Conservation (phyloP, 2,797 vertebrate species). For the Halcyon badia region DNA sequence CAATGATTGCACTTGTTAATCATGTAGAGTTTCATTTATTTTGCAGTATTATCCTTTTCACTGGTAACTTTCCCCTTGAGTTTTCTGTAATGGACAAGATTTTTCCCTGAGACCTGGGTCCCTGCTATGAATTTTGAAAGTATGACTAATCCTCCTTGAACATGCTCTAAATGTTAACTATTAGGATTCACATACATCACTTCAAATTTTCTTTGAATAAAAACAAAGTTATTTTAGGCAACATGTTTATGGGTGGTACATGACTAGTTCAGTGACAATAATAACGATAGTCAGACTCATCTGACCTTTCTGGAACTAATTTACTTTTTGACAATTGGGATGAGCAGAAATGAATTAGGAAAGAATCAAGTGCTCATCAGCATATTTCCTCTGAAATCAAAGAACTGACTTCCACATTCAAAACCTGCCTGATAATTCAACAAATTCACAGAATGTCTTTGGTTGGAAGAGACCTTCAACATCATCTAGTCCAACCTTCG, state of each 20-base stretch:
- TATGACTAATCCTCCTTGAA: neutral
- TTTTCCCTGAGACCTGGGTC: neutral
- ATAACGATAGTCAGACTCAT: constrained; percentile 54
- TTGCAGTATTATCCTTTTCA: neutral
- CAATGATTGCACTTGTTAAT: neutral
- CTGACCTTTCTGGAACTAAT: constrained; percentile 52
- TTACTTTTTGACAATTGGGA: constrained; percentile 65
- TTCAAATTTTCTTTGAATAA: constrained; percentile 68
- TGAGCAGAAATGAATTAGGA: constrained; percentile 19
- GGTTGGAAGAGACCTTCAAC: too few species aligned
- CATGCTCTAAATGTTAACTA: neutral
- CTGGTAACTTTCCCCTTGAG: neutral
- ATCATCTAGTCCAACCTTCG: too few species aligned
- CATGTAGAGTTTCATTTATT: neutral
- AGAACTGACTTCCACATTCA: neutral
- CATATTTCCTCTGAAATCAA: neutral
- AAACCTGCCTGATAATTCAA: neutral
- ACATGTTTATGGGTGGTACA: constrained; percentile 61
- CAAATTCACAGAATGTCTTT: too few species aligned
- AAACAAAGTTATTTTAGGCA: constrained; percentile 56
- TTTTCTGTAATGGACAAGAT: neutral
- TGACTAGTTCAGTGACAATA: constrained; percentile 66
- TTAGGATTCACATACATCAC: constrained; percentile 39
- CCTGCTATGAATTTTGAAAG: constrained; percentile 3
- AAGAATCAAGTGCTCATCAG: constrained; percentile 4